phyloP scores from a whole-genome alignment of 2,888 invertebrate species.

The Carabus problematicus region DNA sequence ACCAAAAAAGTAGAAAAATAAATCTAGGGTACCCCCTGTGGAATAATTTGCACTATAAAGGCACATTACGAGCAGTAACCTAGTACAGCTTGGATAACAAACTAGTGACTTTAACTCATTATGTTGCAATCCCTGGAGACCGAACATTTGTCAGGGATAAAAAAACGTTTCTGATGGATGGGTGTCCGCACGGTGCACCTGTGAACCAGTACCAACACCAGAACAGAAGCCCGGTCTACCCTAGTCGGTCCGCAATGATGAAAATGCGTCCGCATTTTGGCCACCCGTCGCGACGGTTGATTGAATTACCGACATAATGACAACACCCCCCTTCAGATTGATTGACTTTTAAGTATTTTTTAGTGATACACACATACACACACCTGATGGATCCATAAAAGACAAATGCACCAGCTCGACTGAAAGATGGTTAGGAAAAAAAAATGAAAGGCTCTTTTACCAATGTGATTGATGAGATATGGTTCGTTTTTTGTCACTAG shows the following conservation, averaged over 20 bases:
- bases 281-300: conserved; percentile 5
- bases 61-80: too few relatives aligned
- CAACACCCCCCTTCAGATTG: conserved; percentile 10
- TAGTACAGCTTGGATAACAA: too few relatives aligned
- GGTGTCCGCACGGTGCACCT: background rate
- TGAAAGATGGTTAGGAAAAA: background rate
- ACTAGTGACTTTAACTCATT: too few relatives aligned
- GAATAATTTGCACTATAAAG: too few relatives aligned
- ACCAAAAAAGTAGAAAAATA: too few relatives aligned
- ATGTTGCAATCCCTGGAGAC: background rate
- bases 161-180: conserved; percentile 11
- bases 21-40: too few relatives aligned
- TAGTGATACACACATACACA: background rate
- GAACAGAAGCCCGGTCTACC: background rate
- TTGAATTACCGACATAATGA: conserved; percentile 18
- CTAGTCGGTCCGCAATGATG: background rate
- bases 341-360: conserved; percentile 23
- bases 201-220: background rate
- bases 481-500: background rate
- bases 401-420: background rate
- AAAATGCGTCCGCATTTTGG: background rate
- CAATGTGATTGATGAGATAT: too few relatives aligned
- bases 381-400: conserved; percentile 7
- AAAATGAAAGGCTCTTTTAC: too few relatives aligned
- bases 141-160: background rate